Conservation (phyloP, 30 jellyfish, hydroid and myxozoan genomes). For the Hydractinia echinata region DNA sequence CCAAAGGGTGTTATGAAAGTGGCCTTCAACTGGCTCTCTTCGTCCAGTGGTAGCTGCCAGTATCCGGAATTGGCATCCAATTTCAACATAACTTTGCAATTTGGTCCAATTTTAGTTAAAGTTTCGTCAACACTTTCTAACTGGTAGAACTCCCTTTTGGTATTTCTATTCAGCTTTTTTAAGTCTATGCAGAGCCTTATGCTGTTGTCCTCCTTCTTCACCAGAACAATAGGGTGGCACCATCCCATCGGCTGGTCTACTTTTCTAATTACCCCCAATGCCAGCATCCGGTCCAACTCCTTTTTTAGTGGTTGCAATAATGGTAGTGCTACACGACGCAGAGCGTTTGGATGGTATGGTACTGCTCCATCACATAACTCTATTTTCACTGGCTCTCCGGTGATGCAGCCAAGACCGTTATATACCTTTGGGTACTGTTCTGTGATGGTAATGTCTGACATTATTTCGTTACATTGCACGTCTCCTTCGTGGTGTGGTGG, state of each 20-base stretch:
- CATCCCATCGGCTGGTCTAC: constrained; percentile 28
- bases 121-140: constrained; percentile 28
- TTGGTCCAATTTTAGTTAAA: constrained; percentile 24
- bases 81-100: constrained; percentile 31
- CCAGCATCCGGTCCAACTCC: constrained; percentile 37
- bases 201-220: constrained; percentile 14
- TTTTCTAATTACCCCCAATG: constrained; percentile 26
- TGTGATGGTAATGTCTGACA: background rate
- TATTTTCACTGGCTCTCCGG: constrained; percentile 30
- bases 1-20: constrained; percentile 65
- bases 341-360: constrained; percentile 27
- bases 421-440: constrained; percentile 12
- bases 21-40: constrained; percentile 36
- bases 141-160: constrained; percentile 28
- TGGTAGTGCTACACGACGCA: constrained; percentile 23
- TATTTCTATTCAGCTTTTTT: constrained; percentile 15
- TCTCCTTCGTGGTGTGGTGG: no score
- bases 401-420: constrained; percentile 24
- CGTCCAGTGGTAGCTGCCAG: constrained; percentile 52
- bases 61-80: constrained; percentile 66
- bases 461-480: no score
- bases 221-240: constrained; percentile 45
- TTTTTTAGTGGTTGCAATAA: constrained; percentile 23
- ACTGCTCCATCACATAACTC: constrained; percentile 1
- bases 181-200: constrained; percentile 35